Evolutionary conservation across 2,888 invertebrate genomes (phyloP).

Genomic region (Diarsia mendica): DNA sequence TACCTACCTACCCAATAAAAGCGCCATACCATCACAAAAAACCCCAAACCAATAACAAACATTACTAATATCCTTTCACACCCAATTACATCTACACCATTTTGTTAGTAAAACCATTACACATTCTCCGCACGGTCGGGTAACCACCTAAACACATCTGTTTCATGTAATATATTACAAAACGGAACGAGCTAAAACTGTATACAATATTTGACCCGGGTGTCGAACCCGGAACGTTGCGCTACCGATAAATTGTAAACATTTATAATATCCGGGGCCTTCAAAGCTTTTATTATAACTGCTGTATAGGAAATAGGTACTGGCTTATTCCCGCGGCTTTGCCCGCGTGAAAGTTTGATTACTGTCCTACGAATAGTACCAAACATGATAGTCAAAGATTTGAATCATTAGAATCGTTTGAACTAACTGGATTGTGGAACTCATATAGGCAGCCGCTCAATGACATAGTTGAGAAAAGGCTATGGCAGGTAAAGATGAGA

Average conservation of each 20-base stretch:
- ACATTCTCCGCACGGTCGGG: conserved; percentile 32
- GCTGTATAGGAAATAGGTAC: not conserved
- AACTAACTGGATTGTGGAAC: too few species aligned
- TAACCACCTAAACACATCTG: conserved; percentile 54
- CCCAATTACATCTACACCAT: conserved; percentile 11
- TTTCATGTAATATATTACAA: conserved; percentile 52
- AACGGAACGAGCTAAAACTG: conserved; percentile 45
- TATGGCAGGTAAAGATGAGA: too few species aligned
- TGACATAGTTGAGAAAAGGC: too few species aligned
- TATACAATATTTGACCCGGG: conserved; percentile 63
- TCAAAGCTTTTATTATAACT: conserved; percentile 28
- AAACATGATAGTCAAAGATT: not conserved
- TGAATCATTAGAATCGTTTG: not conserved
- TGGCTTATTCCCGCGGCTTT: too few species aligned
- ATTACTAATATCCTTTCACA: conserved; percentile 24
- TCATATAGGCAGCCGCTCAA: too few species aligned
- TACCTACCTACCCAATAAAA: not conserved
- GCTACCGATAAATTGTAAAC: conserved; percentile 49
- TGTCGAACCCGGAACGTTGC: conserved; percentile 63
- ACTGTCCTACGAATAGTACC: too few species aligned
- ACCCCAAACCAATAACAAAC: not conserved
- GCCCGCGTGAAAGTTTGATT: too few species aligned
- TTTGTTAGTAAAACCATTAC: conserved; percentile 42
- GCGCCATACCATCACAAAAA: conserved; percentile 4
- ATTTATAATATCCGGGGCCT: conserved; percentile 42